phyloP scores from a whole-genome alignment of 2,888 invertebrate species.

The Heliconius aoede region DNA sequence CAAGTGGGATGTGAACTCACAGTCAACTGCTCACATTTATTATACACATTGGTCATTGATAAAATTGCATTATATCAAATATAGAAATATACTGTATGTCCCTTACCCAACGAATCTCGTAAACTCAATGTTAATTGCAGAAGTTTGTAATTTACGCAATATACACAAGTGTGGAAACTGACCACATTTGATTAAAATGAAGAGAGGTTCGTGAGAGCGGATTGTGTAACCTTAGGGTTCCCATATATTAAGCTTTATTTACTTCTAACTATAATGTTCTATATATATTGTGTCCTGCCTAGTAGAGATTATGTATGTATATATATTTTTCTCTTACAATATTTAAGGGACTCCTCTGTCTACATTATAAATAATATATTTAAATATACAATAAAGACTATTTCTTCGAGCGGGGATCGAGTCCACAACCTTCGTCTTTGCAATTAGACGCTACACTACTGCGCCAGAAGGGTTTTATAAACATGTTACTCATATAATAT shows the following conservation, averaged over 20 bases:
- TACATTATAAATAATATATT: not conserved
- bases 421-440: not conserved
- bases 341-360: too few relatives aligned
- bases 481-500: not conserved
- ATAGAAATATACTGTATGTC: not conserved
- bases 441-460: not conserved
- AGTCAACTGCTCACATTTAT: too few relatives aligned
- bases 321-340: too few relatives aligned
- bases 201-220: not conserved
- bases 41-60: not conserved
- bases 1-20: too few relatives aligned
- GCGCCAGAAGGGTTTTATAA: not conserved
- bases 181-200: constrained; percentile 21
- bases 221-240: constrained; percentile 1
- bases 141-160: constrained; percentile 17
- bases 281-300: too few relatives aligned
- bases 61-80: not conserved
- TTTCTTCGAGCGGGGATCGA: not conserved
- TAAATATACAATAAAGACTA: not conserved
- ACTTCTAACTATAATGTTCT: not conserved
- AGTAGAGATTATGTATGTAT: too few relatives aligned
- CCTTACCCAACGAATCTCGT: constrained; percentile 9
- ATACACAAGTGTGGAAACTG: constrained; percentile 8
- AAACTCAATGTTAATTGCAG: constrained; percentile 16
- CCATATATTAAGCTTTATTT: not conserved